Conservation (phyloP, 2,888 invertebrate species). For the Caenorhabditis macrosperma region DNA sequence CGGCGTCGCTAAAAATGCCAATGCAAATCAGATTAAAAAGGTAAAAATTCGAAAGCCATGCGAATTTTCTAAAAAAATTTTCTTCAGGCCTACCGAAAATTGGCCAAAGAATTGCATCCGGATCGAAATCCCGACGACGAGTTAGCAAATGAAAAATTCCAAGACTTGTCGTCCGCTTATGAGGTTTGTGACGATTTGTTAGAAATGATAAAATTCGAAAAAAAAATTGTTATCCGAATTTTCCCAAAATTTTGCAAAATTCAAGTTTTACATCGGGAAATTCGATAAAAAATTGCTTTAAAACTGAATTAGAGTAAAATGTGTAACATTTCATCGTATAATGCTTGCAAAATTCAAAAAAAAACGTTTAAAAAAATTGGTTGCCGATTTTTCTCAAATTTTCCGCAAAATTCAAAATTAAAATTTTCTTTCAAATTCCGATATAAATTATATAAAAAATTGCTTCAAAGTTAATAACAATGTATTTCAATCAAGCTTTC, state of each 20-base stretch:
- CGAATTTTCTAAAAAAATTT: neutral
- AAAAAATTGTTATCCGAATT: neutral
- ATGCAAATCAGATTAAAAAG: slow-evolving; percentile 95
- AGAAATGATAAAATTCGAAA: neutral
- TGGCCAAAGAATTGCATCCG: slow-evolving; percentile 97
- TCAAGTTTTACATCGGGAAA: too few relatives aligned
- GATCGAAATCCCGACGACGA: slow-evolving; percentile 97
- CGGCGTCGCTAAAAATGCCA: slow-evolving; percentile 89
- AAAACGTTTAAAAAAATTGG: slow-evolving; percentile 4
- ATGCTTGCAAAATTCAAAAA: too few relatives aligned
- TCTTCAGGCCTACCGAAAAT: slow-evolving; percentile 81
- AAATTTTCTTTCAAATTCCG: neutral
- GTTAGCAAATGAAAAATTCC: slow-evolving; percentile 91
- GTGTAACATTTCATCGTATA: too few relatives aligned
- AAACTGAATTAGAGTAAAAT: too few relatives aligned
- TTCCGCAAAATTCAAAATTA: too few relatives aligned
- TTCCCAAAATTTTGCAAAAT: neutral
- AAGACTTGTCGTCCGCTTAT: slow-evolving; percentile 80
- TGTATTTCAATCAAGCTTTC: too few relatives aligned
- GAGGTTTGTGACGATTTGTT: slow-evolving; percentile 74
- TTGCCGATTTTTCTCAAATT: slow-evolving; percentile 5
- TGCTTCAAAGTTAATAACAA: too few relatives aligned
- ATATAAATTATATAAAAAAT: neutral
- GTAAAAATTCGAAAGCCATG: slow-evolving; percentile 82
- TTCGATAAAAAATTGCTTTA: too few relatives aligned